A percentile compares a stretch with the other conserved stretches of the same genome.
Conservation (phyloP, 2,113 vertebrate genomes). For the Heteronetta atricapilla region DNA sequence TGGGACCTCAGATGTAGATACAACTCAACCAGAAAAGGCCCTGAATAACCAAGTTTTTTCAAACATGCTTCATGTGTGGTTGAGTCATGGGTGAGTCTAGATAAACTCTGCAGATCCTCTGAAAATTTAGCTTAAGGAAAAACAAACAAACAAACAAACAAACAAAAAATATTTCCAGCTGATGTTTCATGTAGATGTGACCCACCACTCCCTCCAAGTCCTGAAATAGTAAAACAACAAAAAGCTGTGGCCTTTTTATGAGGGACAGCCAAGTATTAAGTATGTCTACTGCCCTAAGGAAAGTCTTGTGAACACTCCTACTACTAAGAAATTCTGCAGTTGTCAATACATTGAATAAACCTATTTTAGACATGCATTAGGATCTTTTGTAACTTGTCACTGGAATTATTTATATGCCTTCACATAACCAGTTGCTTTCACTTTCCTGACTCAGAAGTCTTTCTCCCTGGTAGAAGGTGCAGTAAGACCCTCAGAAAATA, state of each 20-base stretch:
- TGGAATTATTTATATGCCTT: not conserved
- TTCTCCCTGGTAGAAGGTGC: not conserved
- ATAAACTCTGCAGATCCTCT: not conserved
- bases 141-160: not conserved
- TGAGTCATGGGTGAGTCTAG: not conserved
- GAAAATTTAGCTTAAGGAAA: not conserved
- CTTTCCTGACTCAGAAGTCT: rapidly evolving
- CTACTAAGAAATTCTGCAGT: not conserved
- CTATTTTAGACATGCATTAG: not conserved
- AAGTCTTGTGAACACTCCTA: not conserved
- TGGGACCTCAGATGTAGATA: not conserved
- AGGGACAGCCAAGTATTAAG: not conserved
- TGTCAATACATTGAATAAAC: not conserved
- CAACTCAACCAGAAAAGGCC: not conserved
- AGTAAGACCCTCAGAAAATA: not conserved
- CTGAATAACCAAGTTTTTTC: not conserved
- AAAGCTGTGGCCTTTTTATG: not conserved
- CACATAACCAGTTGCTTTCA: not conserved
- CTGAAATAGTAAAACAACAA: not conserved
- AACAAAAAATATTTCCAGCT: not conserved
- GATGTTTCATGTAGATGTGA: not conserved
- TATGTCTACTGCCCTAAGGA: not conserved
- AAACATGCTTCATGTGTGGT: not conserved
- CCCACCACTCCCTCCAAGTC: not conserved
- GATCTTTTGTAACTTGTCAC: not conserved